A percentile compares a stretch with the other conserved stretches of the same genome.
These are phyloP conservation scores for Pandemis corylana DNA, from an alignment of 2,888 invertebrate genomes.

Conservation along the genomic window DNA sequence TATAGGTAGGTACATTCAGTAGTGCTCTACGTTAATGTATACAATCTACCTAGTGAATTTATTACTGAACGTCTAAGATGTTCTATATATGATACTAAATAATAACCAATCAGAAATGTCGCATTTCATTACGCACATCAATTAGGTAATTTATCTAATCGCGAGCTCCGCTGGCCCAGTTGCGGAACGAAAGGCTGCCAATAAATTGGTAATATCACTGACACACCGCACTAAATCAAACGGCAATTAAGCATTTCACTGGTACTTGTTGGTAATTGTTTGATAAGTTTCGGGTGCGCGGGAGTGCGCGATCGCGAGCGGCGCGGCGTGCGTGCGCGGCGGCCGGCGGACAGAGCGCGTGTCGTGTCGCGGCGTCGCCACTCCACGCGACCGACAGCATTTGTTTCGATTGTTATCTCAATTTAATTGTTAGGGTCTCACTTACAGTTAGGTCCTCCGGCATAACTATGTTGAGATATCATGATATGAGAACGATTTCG, in stretches of 20 bases:
- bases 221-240: slow-evolving; percentile 55
- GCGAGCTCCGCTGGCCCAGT: slow-evolving; percentile 50
- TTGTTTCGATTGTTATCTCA: slow-evolving; percentile 40
- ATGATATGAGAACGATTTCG: too few relatives aligned
- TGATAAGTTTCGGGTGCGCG: slow-evolving; percentile 9
- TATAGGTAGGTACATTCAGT: background rate
- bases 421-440: slow-evolving; percentile 21
- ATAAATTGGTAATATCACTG: slow-evolving; percentile 58
- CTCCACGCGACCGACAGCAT: slow-evolving; percentile 27
- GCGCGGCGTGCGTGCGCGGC: slow-evolving; percentile 46
- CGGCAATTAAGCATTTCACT: slow-evolving; percentile 52
- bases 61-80: background rate
- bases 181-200: slow-evolving; percentile 45
- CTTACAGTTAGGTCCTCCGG: background rate
- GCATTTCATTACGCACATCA: slow-evolving; percentile 25
- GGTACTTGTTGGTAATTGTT: slow-evolving; percentile 17
- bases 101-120: slow-evolving; percentile 27
- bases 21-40: background rate
- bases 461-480: too few relatives aligned
- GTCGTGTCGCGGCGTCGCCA: slow-evolving; percentile 41
- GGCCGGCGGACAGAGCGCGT: slow-evolving; percentile 46
- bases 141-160: slow-evolving; percentile 54
- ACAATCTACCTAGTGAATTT: background rate
- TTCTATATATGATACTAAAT: background rate
- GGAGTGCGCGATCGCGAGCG: background rate